These are phyloP conservation scores for Branchipolynoe longqiensis DNA, from an alignment of 2,888 invertebrate species.

Conservation along the genomic window DNA sequence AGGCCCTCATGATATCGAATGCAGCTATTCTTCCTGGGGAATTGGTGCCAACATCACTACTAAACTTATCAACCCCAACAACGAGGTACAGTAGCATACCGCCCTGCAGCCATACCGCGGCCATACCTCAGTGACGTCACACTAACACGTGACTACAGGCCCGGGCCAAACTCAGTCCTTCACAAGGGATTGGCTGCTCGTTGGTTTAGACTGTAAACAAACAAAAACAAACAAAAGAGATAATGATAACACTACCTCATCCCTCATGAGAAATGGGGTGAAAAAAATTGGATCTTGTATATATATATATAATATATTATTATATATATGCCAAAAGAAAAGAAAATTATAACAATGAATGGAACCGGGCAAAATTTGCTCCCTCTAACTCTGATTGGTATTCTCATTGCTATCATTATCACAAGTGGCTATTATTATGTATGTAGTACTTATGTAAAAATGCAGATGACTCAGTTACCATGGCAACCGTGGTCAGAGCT, in stretches of 20 bases:
- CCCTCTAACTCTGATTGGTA: conserved; percentile 15
- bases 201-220: no score
- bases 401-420: conserved; percentile 20
- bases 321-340: no score
- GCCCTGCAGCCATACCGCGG: conserved; percentile 17
- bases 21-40: conserved; percentile 77
- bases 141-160: conserved; percentile 53
- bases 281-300: conserved; percentile 46
- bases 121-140: conserved; percentile 48
- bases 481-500: background rate
- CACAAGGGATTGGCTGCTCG: conserved; percentile 36
- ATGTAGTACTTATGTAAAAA: no score
- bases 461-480: no score
- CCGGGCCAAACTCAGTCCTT: conserved; percentile 28
- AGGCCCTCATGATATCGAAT: conserved; percentile 65
- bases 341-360: conserved; percentile 13
- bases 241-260: no score
- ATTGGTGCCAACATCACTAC: conserved; percentile 83
- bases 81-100: conserved; percentile 78
- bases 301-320: no score
- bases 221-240: no score
- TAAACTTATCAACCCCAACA: conserved; percentile 82
- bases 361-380: conserved; percentile 50
- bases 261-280: no score
- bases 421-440: no score